Percentiles rank a stretch among this genome's conserved stretches.
phyloP scores from a whole-genome alignment of 2,888 invertebrate species.

The Peribatodes rhomboidaria region DNA sequence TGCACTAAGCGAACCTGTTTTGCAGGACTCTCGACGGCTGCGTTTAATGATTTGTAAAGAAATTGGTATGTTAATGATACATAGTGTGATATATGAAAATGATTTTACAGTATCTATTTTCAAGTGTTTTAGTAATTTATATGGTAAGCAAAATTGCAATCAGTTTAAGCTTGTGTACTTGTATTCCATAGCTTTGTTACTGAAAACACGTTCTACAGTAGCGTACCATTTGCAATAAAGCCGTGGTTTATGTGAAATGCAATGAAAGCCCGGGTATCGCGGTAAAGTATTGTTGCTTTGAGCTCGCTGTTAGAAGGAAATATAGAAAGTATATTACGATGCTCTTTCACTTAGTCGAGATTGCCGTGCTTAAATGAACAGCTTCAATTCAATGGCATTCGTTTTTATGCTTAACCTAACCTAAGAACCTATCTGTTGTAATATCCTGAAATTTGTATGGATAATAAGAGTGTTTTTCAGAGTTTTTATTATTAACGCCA shows the following conservation, averaged over 20 bases:
- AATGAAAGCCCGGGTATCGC: slow-evolving; percentile 35
- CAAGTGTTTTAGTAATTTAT: no score
- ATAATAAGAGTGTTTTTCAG: no score
- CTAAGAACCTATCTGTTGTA: neutral
- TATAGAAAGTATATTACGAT: slow-evolving; percentile 31
- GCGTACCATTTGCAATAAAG: slow-evolving; percentile 46
- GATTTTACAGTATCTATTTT: no score
- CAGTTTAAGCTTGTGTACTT: neutral
- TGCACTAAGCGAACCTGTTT: no score
- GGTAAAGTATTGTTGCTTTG: slow-evolving; percentile 38
- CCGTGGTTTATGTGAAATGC: slow-evolving; percentile 44
- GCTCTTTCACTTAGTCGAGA: slow-evolving; percentile 28
- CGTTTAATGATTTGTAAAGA: no score
- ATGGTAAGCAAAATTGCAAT: no score
- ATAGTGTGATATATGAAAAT: no score
- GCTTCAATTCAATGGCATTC: neutral
- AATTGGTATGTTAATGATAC: no score
- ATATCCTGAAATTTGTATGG: no score
- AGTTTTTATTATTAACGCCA: no score
- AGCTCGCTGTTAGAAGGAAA: slow-evolving; percentile 28
- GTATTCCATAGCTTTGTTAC: neutral
- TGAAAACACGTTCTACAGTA: slow-evolving; percentile 3
- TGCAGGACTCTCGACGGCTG: no score
- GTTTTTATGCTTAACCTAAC: neutral
- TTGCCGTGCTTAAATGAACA: slow-evolving; percentile 13